Evolutionary conservation across 35 echinoderm and acorn worm species (phyloP).

Genomic region (Strongylocentrotus purpuratus): DNA sequence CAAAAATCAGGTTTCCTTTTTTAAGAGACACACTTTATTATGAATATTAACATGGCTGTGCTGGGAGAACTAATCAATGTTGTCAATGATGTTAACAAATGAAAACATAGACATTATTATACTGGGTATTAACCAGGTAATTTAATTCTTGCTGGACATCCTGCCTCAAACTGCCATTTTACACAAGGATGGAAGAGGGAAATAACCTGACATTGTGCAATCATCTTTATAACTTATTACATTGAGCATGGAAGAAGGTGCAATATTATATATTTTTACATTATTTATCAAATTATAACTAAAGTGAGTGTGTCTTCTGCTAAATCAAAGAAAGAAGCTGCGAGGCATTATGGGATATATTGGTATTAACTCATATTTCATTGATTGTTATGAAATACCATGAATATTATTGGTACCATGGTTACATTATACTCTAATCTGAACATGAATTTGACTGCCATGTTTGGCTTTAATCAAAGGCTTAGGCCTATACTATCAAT

Average conservation of each 20-base stretch:
- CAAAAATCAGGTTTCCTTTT: too few relatives aligned
- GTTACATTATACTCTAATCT: too few relatives aligned
- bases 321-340: background rate
- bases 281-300: background rate
- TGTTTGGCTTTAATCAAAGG: too few relatives aligned
- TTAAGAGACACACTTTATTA: too few relatives aligned
- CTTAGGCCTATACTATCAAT: too few relatives aligned
- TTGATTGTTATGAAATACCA: background rate
- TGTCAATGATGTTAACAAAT: background rate
- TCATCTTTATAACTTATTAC: background rate
- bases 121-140: background rate
- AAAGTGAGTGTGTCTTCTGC: too few relatives aligned
- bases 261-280: background rate
- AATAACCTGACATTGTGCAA: background rate
- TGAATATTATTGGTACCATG: background rate
- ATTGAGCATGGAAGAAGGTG: background rate
- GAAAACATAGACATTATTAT: background rate
- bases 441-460: too few relatives aligned
- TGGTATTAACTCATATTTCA: background rate
- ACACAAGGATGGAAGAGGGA: background rate
- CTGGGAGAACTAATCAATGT: background rate
- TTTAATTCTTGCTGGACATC: background rate
- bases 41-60: background rate
- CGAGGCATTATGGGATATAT: background rate
- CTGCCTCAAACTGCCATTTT: background rate